Evolutionary conservation across 1,140 invertebrate genomes (phyloP).

Genomic region (Papilio aristodemus): DNA sequence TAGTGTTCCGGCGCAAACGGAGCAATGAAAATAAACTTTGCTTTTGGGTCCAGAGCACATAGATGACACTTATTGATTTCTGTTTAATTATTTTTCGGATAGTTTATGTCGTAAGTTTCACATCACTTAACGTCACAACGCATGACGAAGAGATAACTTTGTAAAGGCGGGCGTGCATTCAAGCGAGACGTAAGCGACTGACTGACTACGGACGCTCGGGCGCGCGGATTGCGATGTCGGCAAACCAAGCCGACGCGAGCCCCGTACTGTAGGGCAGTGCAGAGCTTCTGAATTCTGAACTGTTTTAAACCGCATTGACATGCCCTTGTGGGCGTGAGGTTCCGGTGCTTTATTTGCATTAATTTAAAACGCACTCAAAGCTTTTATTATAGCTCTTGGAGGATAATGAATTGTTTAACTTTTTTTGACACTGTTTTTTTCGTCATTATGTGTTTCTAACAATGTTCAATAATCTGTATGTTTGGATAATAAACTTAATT

Average conservation of each 20-base stretch:
- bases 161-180: conserved; percentile 39
- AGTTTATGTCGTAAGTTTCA: conserved; percentile 36
- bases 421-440: neutral
- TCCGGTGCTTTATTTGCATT: conserved; percentile 29
- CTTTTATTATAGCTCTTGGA: neutral
- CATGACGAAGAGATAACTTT: conserved; percentile 68
- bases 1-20: conserved; percentile 57
- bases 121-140: conserved; percentile 51
- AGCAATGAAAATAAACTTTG: conserved; percentile 53
- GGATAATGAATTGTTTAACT: neutral
- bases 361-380: conserved; percentile 15
- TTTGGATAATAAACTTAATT: no score
- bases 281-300: conserved; percentile 32
- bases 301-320: conserved; percentile 25
- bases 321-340: conserved; percentile 4
- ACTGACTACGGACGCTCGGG: conserved; percentile 51
- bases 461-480: no score
- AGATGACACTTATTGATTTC: conserved; percentile 19
- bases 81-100: conserved; percentile 25
- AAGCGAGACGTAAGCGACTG: conserved; percentile 52
- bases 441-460: no score
- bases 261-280: conserved; percentile 19
- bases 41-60: conserved; percentile 27
- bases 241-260: conserved; percentile 2
- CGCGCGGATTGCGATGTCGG: neutral